Base-by-base conservation (phyloP, 2,888 invertebrate species). In the Hypena proboscidalis region DNA sequence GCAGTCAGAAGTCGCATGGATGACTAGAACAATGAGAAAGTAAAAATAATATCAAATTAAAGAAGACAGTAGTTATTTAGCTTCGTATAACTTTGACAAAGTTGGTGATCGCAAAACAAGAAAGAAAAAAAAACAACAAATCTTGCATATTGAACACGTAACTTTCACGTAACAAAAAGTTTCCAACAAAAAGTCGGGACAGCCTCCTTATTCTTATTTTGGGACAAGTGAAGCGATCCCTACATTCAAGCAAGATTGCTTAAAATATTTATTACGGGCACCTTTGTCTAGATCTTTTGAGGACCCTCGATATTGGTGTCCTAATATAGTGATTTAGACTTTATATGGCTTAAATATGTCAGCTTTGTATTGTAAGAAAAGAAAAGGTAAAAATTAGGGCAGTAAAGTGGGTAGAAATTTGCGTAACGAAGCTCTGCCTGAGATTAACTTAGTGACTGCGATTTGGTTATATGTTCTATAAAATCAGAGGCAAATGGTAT, bases 281-380 rank as follows among this genome's bases (percentile, higher is more conserved):
- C 45, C 42, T 55, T 54, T 65, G 58, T 49, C 62, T 59, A 39
- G 27, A 35, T 42, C 40, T 54, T 58, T 59, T 51, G 51, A 64
- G 39, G 33, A 21, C 22, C 60, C 11, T 47, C 60, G 26, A 64
- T 60, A 64, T 64, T 60, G 42, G 25, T 19, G 43, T 35, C 47
- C 39, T 63, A 55, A 40, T 63, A 43, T 40, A 64, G 55, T 50
- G 50, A 54, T 50, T 59, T 50, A 50, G 43, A 44, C 6, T 25
- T 8, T 25, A 38, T 45, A 32, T 4, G 23, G 8, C 33, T 30
- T 49, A 36, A 34, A 30, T 32, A 32, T 56, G 30, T 36, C 5
- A 6, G 6, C 30, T 34, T 44, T 26, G 35, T 44, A 27, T 48
- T 41, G 21, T 23, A 17, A 23, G 5, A 3, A 7, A 19, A 26